Evolutionary conservation across 2,888 invertebrate genomes (phyloP).

Genomic region (Eurytoma californica): DNA sequence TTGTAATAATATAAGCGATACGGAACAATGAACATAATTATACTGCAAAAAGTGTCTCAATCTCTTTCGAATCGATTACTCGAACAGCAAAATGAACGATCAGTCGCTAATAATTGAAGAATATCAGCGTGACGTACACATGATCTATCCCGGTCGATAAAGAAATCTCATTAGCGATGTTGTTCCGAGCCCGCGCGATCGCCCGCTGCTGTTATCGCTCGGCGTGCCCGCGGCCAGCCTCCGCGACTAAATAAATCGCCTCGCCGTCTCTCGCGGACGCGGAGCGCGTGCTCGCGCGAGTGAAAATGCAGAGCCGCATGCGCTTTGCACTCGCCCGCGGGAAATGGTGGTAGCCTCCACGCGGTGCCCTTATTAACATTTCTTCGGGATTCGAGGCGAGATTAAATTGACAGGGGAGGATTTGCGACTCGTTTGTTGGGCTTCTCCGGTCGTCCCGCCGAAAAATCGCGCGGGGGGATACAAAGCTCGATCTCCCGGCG

Average conservation of each 20-base stretch:
- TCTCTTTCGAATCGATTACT: too few relatives aligned
- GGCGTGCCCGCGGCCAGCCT: conserved; percentile 4
- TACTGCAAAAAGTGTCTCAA: too few relatives aligned
- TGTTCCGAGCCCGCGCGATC: neutral
- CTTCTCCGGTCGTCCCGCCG: neutral
- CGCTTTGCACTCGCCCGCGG: conserved; percentile 46
- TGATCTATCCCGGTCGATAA: conserved; percentile 6
- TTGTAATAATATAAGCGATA: too few relatives aligned
- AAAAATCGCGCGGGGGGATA: conserved; percentile 20
- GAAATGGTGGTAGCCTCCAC: conserved; percentile 65
- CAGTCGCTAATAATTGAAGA: too few relatives aligned
- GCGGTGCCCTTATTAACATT: conserved; percentile 74
- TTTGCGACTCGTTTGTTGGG: conserved; percentile 75
- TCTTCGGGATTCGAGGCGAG: conserved; percentile 73
- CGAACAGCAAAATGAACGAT: too few relatives aligned
- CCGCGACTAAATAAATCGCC: conserved; percentile 38
- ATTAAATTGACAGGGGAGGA: conserved; percentile 75
- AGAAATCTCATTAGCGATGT: conserved; percentile 40
- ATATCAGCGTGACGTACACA: neutral
- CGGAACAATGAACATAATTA: too few relatives aligned
- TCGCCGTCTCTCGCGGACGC: neutral
- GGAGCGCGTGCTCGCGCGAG: conserved; percentile 2
- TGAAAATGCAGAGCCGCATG: conserved; percentile 20
- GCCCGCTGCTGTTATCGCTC: neutral
- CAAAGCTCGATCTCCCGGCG: conserved; percentile 57